Evolutionary conservation across 2,113 vertebrate species (phyloP).

Genomic region (Tretioscincus oriximinensis): DNA sequence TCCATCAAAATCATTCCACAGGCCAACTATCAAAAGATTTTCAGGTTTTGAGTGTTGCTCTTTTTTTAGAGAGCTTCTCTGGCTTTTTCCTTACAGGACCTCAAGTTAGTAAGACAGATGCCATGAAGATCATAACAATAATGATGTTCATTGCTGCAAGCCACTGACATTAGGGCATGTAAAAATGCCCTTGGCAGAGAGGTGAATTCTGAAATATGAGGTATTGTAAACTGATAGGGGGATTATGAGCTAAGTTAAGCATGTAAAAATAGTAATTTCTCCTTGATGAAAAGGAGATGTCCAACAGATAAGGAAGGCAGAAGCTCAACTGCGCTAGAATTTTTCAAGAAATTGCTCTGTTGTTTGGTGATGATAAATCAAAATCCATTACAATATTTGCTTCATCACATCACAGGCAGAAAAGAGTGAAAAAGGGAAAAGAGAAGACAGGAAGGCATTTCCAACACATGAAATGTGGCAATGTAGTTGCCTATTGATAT

Average conservation of each 20-base stretch:
- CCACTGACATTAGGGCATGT: constrained; percentile 35
- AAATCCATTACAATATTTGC: too few relatives aligned
- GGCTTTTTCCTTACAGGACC: constrained; percentile 17
- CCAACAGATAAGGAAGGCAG: neutral
- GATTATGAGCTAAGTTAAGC: constrained; percentile 23
- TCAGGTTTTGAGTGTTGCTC: neutral
- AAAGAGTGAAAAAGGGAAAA: too few relatives aligned
- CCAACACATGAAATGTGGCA: too few relatives aligned
- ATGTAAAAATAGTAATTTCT: constrained; percentile 11
- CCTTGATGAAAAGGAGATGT: neutral
- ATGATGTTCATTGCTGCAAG: constrained; percentile 12
- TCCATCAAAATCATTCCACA: too few relatives aligned
- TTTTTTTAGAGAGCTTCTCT: constrained; percentile 21
- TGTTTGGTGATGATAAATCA: too few relatives aligned
- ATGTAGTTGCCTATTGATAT: too few relatives aligned
- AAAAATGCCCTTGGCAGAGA: constrained; percentile 29
- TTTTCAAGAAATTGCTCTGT: too few relatives aligned
- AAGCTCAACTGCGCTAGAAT: neutral
- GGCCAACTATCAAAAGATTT: too few relatives aligned
- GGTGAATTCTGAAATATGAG: neutral
- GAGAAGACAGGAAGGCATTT: too few relatives aligned
- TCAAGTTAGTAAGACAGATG: constrained; percentile 17
- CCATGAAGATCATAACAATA: constrained; percentile 32
- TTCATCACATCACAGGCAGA: too few relatives aligned
- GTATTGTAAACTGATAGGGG: constrained; percentile 32